Evolutionary conservation across 30 jellyfish, hydroid and myxozoan species (phyloP), one percentile per base, ranked within the genome.

Genomic region (Turritopsis rubra): DNA sequence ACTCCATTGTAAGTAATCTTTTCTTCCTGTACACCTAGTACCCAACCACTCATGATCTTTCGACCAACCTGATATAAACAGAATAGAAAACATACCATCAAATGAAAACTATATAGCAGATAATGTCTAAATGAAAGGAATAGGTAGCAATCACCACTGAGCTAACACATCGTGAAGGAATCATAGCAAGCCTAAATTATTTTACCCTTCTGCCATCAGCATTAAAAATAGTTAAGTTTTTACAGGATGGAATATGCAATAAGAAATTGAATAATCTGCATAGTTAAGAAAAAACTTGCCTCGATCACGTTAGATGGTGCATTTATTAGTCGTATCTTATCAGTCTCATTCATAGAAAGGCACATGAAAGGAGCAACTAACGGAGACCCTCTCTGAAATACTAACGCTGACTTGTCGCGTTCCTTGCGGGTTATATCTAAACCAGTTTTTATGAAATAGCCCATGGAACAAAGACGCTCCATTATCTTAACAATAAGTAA

Each of bases 381-480:
- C 18, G 96, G 96, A 21, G 88, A 75, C 18, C 94, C 82, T 28
- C 90, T 79, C 65, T 85, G 90, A 73, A 89, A 89, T 18, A 85
- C 66, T 0, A 89, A 75, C 18, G 84, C 84, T 29, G 93, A 83
- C 82, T 89, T 89, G 74, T 89, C 96, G 73, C 84, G 84, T 28
- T 53, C 52, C 52, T 89, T 89, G 22, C 96, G 66, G 21, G 96
- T 70, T 41, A 89, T 60, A 68, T 89, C 96, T 25, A 89, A 72
- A 25, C 90, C 90, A 19, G 86, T 31, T 82, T 73, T 81, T 26
- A 89, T 85, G 9, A 71, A 73, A 89, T 90, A 89, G 1, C 96
- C 96, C 71, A 84, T 84, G 60, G 85, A 76, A 84, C 79, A 16
- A 70, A 89, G 52, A 18, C 83, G 84, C 30, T 89, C 94, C 65